Conservation (phyloP, 2,888 invertebrate genomes). For the Entomobrya proxima region DNA sequence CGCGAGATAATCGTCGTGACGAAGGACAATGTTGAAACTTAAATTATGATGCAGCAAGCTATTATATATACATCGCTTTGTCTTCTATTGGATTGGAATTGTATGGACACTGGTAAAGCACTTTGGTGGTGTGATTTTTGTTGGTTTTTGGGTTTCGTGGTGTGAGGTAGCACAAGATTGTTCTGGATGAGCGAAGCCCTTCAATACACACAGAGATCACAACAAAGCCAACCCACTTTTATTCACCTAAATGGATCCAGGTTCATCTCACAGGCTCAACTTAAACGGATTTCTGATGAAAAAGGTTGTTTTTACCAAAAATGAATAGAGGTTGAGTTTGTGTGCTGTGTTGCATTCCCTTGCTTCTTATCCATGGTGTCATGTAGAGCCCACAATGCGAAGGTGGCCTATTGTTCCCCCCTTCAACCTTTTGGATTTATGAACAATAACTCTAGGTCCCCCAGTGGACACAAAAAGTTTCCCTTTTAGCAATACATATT, state of each 20-base stretch:
- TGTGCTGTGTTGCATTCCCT: slow-evolving; percentile 5
- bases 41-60: neutral
- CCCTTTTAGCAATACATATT: slow-evolving; percentile 12
- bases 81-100: neutral
- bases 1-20: neutral
- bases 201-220: slow-evolving; percentile 52
- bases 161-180: slow-evolving; percentile 61
- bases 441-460: slow-evolving; percentile 70
- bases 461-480: slow-evolving; percentile 64
- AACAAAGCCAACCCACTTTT: slow-evolving; percentile 58
- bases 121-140: slow-evolving; percentile 7
- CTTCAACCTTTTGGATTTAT: slow-evolving; percentile 69
- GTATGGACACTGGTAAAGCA: neutral
- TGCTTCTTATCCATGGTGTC: slow-evolving; percentile 48
- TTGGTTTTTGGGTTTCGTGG: slow-evolving; percentile 29
- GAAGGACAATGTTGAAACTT: neutral
- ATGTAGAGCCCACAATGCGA: slow-evolving; percentile 63
- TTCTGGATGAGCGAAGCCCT: slow-evolving; percentile 54
- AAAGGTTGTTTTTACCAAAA: slow-evolving; percentile 30
- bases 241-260: neutral
- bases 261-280: neutral
- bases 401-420: slow-evolving; percentile 71
- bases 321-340: neutral
- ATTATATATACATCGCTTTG: neutral
- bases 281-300: too few relatives aligned